These are phyloP conservation scores for Ceraclea dissimilis DNA, from an alignment of 2,888 invertebrate genomes.

Conservation along the genomic window DNA sequence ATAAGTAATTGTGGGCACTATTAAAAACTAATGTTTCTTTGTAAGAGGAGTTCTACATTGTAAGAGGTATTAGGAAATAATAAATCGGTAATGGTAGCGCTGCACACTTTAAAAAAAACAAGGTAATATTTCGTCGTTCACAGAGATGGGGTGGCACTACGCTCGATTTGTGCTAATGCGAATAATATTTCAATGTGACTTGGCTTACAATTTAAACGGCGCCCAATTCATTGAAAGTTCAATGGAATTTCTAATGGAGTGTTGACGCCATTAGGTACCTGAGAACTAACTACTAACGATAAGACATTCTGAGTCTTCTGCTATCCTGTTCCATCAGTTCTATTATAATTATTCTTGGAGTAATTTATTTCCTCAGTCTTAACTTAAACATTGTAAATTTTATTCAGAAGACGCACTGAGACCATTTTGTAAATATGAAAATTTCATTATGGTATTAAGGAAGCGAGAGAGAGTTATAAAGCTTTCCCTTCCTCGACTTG, in stretches of 20 bases:
- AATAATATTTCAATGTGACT: conserved; percentile 22
- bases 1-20: no score
- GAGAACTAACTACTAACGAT: not conserved
- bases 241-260: conserved; percentile 26
- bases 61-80: no score
- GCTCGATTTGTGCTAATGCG: conserved; percentile 11
- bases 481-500: no score
- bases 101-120: no score
- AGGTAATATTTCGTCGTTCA: no score
- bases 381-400: conserved; percentile 23
- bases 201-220: conserved; percentile 22
- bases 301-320: not conserved
- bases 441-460: conserved; percentile 16
- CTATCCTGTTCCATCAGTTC: no score
- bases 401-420: not conserved
- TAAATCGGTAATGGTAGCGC: no score
- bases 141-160: no score
- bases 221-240: conserved; percentile 25
- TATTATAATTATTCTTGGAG: not conserved
- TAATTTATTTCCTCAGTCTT: conserved; percentile 24
- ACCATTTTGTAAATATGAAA: conserved; percentile 15
- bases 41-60: no score
- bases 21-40: no score
- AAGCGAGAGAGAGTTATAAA: not conserved
- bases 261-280: conserved; percentile 23